phyloP scores from a whole-genome alignment of 2,888 invertebrate species.

The Callimorpha dominula region DNA sequence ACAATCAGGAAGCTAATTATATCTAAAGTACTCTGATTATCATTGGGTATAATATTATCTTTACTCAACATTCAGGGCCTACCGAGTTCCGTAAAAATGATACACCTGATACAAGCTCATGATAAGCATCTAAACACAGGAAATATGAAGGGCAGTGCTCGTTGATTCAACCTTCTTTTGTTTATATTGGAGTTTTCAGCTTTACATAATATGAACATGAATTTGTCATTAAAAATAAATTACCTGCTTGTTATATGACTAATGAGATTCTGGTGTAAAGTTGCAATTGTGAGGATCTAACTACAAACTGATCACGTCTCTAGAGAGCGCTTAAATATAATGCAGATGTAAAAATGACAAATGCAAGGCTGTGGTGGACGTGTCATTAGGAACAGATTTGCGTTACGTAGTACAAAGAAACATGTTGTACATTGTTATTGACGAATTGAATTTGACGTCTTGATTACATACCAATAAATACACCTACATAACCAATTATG shows the following conservation, averaged over 20 bases:
- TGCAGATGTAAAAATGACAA: too few relatives aligned
- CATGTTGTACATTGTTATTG: too few relatives aligned
- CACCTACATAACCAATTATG: too few relatives aligned
- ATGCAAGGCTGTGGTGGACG: too few relatives aligned
- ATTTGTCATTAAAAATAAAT: background rate
- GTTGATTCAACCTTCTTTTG: background rate
- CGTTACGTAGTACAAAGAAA: too few relatives aligned
- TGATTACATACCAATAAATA: too few relatives aligned
- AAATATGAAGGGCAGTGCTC: conserved; percentile 3
- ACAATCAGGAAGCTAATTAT: conserved; percentile 9
- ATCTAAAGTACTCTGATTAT: conserved; percentile 10
- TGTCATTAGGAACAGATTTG: too few relatives aligned
- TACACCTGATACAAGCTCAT: background rate
- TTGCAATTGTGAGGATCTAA: background rate
- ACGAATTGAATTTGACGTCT: too few relatives aligned
- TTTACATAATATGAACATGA: background rate
- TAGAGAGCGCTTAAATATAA: background rate
- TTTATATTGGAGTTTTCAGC: background rate
- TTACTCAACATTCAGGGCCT: background rate
- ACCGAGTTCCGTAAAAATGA: conserved; percentile 2
- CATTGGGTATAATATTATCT: background rate
- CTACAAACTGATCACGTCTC: background rate
- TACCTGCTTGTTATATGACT: background rate
- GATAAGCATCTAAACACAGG: conserved; percentile 9
- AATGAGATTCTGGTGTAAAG: background rate